phyloP scores from a whole-genome alignment of 2,113 vertebrate genomes.

The Ammodytes marinus region DNA sequence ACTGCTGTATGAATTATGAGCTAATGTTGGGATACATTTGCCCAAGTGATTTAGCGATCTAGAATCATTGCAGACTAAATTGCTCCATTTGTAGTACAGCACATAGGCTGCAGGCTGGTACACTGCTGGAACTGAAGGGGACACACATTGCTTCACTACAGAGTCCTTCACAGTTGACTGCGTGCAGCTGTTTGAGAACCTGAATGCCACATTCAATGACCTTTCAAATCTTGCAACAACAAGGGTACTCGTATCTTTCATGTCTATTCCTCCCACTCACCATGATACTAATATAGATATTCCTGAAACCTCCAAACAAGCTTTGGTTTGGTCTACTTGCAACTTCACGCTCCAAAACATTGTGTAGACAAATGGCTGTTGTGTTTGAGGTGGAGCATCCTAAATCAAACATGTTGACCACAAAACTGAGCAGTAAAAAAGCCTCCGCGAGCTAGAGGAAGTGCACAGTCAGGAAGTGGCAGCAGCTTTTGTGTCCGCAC shows the following conservation, averaged over 20 bases:
- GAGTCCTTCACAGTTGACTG: slow-evolving; percentile 7
- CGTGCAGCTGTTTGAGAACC: slow-evolving; percentile 22
- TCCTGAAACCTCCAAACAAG: neutral
- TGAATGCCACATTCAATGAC: neutral
- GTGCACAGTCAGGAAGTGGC: slow-evolving; percentile 80
- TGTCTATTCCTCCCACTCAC: neutral
- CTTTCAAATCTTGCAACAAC: slow-evolving; percentile 24
- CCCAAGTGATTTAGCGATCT: neutral
- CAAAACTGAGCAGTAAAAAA: slow-evolving; percentile 30
- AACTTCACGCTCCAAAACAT: neutral
- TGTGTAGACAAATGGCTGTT: neutral
- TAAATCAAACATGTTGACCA: slow-evolving; percentile 48
- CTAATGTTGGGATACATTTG: neutral
- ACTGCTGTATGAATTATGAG: neutral
- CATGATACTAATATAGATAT: neutral
- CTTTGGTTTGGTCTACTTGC: neutral
- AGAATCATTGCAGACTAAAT: neutral
- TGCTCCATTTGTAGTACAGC: neutral
- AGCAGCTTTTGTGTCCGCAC: slow-evolving; percentile 55
- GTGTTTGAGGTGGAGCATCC: slow-evolving; percentile 28
- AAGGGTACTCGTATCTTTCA: slow-evolving; percentile 22
- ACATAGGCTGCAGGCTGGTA: neutral
- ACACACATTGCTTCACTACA: neutral
- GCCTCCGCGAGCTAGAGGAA: slow-evolving; percentile 71
- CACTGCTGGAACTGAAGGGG: neutral